A percentile compares a stretch with the other conserved stretches of the same genome.
phyloP scores from a whole-genome alignment of 2,797 vertebrate species.

The Taenioides sp. region DNA sequence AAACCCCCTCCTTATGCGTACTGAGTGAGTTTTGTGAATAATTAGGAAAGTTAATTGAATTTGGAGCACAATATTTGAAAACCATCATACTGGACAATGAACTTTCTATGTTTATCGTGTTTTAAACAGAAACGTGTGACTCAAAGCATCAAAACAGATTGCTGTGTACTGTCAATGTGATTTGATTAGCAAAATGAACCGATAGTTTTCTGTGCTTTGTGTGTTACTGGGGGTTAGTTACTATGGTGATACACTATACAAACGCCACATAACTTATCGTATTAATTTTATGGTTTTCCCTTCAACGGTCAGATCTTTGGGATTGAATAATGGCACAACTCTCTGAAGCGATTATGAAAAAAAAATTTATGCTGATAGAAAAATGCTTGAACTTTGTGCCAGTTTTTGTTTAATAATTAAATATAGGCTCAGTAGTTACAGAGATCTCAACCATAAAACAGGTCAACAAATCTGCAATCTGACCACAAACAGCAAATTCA shows the following conservation, averaged over 20 bases:
- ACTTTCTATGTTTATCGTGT: slow-evolving; percentile 18
- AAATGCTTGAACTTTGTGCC: neutral
- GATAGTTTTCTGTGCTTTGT: neutral
- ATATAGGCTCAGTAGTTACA: neutral
- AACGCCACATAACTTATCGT: no score
- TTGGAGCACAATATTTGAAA: neutral
- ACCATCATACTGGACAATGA: slow-evolving; percentile 14
- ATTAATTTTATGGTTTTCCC: no score
- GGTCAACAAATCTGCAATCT: neutral
- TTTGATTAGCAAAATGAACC: neutral
- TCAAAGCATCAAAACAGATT: slow-evolving; percentile 13
- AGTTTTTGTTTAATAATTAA: neutral
- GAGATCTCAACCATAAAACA: neutral
- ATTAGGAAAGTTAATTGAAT: neutral
- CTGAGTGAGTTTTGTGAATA: neutral
- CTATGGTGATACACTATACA: no score
- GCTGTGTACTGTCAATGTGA: slow-evolving; percentile 13
- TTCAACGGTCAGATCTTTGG: neutral
- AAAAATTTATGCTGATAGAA: neutral
- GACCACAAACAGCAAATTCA: neutral
- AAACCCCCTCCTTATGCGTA: slow-evolving; percentile 92
- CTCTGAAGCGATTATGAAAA: neutral
- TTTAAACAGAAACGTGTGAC: slow-evolving; percentile 20
- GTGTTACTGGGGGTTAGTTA: no score
- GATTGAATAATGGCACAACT: neutral